Evolutionary conservation across 2,888 invertebrate species (phyloP), one percentile per base, ranked within the genome.

Genomic region (Steinernema scapterisci): DNA sequence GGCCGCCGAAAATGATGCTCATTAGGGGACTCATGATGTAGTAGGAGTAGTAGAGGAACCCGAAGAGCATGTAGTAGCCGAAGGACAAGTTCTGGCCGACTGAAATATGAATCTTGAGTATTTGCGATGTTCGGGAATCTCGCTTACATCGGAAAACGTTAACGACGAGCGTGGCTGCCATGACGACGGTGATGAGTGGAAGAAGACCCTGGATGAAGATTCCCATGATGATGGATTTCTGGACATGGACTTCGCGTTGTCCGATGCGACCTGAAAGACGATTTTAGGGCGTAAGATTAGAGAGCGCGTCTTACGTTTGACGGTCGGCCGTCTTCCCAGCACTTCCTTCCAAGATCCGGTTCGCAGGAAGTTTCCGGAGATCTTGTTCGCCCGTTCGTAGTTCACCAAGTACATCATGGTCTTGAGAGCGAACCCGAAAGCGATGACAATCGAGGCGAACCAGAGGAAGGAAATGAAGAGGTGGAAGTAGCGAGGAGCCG

Each of bases 381-480:
- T 63, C 63, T 63, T 63, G 31, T 63, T 38, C 2, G 63, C 63
- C 16, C 63, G 27, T 25, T 63, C 63, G 63, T 63, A 63, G 63
- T 63, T 63, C 11, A 63, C 23, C 63, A 63, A 63, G 63, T 63
- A 63, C 27, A 63, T 63, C 63, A 63, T 63, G 16, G 63, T 63
- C 31, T 63, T 63, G 31, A 25, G 27, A 31, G 25, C 63, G 31
- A 63, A 63, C 7, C 16, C 63, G 16, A 63, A 63, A 16, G 63
- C 63, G 63, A 63, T 31, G 25, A 63, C 63, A 7, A 63, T 63
- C 13, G 63, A 25, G 16, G 31, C 2, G 54, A 78, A 52, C 31
- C 79, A 70, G 13, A 51, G n/a, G 13, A 81, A 7, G 73, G 77
- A 78, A 44, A 74, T 31, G 70, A 74, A 19, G 48, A 79, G 76